Evolutionary conservation across 2,797 vertebrate genomes (phyloP).

Genomic region (Channa striata): DNA sequence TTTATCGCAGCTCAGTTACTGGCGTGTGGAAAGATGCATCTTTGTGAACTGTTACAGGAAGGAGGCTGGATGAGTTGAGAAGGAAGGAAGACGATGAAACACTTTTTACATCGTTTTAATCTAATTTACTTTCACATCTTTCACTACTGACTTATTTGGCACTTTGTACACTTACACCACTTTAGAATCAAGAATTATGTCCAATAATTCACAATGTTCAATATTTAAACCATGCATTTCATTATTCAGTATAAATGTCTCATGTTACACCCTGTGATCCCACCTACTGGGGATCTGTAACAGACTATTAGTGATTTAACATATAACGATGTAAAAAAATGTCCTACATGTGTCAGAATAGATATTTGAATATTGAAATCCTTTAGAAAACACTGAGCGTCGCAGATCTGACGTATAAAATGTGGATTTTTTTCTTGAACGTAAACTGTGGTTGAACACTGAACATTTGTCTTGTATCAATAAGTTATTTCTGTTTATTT

Average conservation of each 20-base stretch:
- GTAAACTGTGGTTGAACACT: background rate
- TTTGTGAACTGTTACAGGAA: too few relatives aligned
- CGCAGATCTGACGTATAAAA: background rate
- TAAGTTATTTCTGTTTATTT: too few relatives aligned
- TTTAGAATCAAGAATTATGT: slow-evolving; percentile 36
- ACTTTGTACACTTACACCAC: slow-evolving; percentile 36
- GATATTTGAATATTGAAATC: slow-evolving; percentile 10
- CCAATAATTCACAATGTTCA: slow-evolving; percentile 33
- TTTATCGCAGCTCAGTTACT: too few relatives aligned
- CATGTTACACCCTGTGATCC: slow-evolving; percentile 14
- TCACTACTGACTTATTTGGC: slow-evolving; percentile 35
- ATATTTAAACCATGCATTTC: slow-evolving; percentile 50
- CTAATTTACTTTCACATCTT: slow-evolving; percentile 17
- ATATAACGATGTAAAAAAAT: background rate
- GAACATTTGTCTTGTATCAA: background rate
- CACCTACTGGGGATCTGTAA: too few relatives aligned
- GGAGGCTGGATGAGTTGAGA: too few relatives aligned
- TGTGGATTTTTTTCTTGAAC: background rate
- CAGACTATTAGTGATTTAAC: background rate
- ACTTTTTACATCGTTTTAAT: background rate
- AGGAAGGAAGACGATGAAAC: background rate
- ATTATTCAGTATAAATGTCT: slow-evolving; percentile 14
- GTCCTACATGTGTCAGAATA: background rate
- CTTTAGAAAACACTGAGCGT: background rate
- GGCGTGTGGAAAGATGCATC: too few relatives aligned